A percentile compares a stretch with the other conserved stretches of the same genome.
Conservation (phyloP, 2,113 vertebrate species). For the Pagrus major region DNA sequence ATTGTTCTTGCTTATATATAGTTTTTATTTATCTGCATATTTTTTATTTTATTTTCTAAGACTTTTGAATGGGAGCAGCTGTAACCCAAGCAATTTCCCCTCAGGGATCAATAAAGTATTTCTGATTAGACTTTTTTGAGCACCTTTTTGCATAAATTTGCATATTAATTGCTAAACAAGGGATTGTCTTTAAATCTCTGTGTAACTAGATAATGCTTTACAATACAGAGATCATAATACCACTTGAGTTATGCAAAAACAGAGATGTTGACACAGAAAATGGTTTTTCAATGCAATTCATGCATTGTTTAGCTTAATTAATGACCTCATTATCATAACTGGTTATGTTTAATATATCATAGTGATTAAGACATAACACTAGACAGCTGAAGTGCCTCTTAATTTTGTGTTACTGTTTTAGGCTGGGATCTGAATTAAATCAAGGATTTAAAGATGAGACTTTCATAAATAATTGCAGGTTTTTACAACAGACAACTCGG, state of each 20-base stretch:
- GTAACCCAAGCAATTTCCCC: no score
- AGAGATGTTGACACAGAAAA: conserved; percentile 31
- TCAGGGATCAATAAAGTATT: no score
- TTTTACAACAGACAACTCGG: conserved; percentile 47
- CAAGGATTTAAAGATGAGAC: conserved; percentile 50
- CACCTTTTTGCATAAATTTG: conserved; percentile 29
- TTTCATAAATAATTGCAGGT: conserved; percentile 71
- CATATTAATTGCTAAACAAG: not conserved
- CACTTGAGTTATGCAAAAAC: conserved; percentile 28
- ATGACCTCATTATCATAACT: conserved; percentile 53
- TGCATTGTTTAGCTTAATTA: conserved; percentile 64
- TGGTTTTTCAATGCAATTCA: conserved; percentile 17
- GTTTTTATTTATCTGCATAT: no score
- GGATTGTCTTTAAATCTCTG: conserved; percentile 25
- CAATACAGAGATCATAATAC: conserved; percentile 28
- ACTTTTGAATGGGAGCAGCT: no score
- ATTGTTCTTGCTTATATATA: no score
- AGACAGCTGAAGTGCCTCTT: conserved; percentile 35
- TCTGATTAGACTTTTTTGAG: conserved; percentile 20
- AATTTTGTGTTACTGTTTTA: conserved; percentile 39
- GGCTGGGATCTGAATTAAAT: conserved; percentile 51
- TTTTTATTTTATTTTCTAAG: no score
- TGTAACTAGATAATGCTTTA: conserved; percentile 19
- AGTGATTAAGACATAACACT: conserved; percentile 51
- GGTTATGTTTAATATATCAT: conserved; percentile 57